Percentiles rank a stretch among this genome's conserved stretches.
These are phyloP conservation scores for Dipodomys stephensi DNA, from an alignment of 2,113 vertebrate species.

Conservation along the genomic window DNA sequence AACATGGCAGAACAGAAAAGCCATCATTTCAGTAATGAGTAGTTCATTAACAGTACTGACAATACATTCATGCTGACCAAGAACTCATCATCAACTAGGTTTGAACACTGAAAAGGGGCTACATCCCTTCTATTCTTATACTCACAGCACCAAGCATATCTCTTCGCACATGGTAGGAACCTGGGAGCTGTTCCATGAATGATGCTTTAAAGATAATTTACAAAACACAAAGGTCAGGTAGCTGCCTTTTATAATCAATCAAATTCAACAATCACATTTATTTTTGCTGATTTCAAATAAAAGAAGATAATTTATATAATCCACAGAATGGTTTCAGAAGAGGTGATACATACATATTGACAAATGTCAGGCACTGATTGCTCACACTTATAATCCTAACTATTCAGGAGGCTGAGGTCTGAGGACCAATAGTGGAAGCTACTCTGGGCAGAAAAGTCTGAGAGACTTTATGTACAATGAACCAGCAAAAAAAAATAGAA, in stretches of 20 bases:
- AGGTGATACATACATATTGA: not conserved
- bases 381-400: no score
- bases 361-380: no score
- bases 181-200: not conserved
- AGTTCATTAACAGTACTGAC: not conserved
- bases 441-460: no score
- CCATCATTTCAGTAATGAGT: not conserved
- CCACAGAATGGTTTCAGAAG: conserved; percentile 28
- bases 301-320: not conserved
- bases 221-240: not conserved
- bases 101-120: not conserved
- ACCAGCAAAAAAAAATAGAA: no score
- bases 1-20: conserved; percentile 40
- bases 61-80: not conserved
- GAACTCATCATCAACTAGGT: not conserved
- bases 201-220: conserved; percentile 45
- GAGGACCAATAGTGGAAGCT: no score
- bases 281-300: conserved; percentile 47
- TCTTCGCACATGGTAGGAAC: not conserved
- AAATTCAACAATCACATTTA: not conserved
- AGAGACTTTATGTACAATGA: no score
- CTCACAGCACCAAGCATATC: not conserved
- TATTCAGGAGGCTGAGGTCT: no score
- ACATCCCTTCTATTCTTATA: not conserved
- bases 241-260: conserved; percentile 13